Evolutionary conservation across 2,888 invertebrate genomes (phyloP).

Genomic region (Mantis religiosa): DNA sequence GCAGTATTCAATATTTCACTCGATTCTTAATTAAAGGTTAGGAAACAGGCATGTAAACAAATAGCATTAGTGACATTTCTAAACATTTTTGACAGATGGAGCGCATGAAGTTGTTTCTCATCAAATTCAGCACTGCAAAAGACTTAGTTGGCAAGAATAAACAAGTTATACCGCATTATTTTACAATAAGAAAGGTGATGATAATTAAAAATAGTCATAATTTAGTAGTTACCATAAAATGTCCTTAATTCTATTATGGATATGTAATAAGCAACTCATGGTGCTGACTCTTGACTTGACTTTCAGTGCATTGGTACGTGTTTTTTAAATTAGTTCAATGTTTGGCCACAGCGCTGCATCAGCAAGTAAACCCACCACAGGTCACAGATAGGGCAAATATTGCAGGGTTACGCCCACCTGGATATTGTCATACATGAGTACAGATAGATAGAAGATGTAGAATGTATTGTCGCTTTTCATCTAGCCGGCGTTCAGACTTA

Average conservation of each 20-base stretch:
- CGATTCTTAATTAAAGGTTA: neutral
- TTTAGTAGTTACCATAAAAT: too few species aligned
- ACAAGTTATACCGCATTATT: too few species aligned
- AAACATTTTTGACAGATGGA: neutral
- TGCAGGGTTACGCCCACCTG: neutral
- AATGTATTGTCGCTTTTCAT: neutral
- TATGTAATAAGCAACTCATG: too few species aligned
- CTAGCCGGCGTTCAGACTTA: neutral
- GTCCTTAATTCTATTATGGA: too few species aligned
- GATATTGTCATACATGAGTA: neutral
- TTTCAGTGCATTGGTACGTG: too few species aligned
- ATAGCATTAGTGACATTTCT: neutral
- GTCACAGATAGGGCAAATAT: too few species aligned
- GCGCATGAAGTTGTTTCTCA: neutral
- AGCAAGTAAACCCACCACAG: neutral
- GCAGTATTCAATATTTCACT: neutral
- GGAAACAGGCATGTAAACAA: neutral
- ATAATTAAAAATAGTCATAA: too few species aligned
- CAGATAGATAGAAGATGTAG: neutral
- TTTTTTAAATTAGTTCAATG: neutral
- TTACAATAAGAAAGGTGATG: too few species aligned
- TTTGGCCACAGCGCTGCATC: neutral
- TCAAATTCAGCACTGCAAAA: neutral
- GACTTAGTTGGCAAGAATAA: neutral
- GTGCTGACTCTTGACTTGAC: too few species aligned